Conservation (phyloP, 2,888 invertebrate species). For the Zhuqinia jingwanae region DNA sequence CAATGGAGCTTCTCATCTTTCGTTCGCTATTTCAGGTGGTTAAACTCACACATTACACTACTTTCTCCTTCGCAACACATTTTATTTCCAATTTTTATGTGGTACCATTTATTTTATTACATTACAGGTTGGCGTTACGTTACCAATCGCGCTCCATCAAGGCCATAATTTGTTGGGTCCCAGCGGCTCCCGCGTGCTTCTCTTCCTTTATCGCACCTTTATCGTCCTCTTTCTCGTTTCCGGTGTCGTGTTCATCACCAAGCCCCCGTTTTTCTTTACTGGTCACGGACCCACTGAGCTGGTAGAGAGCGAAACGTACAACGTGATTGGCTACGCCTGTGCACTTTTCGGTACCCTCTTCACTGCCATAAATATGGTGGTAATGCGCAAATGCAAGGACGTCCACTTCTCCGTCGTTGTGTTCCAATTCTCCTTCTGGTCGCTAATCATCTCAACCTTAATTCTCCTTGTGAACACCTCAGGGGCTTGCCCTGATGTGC, state of each 20-base stretch:
- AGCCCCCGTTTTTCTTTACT: constrained; percentile 81
- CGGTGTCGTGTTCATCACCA: constrained; percentile 82
- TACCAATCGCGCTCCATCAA: constrained; percentile 80
- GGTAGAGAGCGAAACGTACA: constrained; percentile 80
- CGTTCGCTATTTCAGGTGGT: constrained; percentile 81
- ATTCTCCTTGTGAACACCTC: constrained; percentile 79
- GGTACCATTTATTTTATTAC: no score
- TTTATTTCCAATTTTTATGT: not conserved
- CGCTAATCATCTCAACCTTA: constrained; percentile 80
- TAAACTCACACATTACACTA: not conserved
- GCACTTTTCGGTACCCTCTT: constrained; percentile 82
- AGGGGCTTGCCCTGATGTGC: constrained; percentile 56
- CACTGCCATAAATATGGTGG: constrained; percentile 82
- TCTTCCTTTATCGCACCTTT: constrained; percentile 81
- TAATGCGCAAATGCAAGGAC: constrained; percentile 82
- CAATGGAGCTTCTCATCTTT: constrained; percentile 82
- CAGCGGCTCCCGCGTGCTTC: constrained; percentile 80
- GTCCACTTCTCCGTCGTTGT: constrained; percentile 82
- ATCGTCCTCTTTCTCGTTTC: constrained; percentile 81
- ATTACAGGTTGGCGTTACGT: constrained; percentile 80
- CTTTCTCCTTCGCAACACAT: not conserved
- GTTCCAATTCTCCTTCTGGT: constrained; percentile 81
- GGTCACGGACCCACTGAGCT: not conserved
- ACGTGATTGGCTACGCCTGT: constrained; percentile 81
- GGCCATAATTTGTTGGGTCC: constrained; percentile 81